A percentile compares a stretch with the other conserved stretches of the same genome.
These are phyloP conservation scores for Torymus texanus DNA, from an alignment of 2,888 invertebrate genomes.

Conservation along the genomic window DNA sequence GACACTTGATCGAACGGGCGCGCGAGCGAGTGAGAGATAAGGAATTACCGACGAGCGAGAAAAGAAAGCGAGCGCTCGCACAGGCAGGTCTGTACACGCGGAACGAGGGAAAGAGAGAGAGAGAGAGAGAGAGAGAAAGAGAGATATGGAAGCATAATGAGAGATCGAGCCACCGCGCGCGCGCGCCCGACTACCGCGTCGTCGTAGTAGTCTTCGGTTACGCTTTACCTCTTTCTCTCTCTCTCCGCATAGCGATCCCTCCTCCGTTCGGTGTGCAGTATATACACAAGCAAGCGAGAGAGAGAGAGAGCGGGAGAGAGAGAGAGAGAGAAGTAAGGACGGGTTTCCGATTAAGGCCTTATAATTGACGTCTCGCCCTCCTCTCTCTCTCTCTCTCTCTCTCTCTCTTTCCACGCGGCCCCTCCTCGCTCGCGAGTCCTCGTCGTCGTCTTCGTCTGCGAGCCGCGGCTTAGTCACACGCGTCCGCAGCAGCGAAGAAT, in stretches of 20 bases:
- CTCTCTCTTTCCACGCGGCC: constrained; percentile 46
- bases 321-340: constrained; percentile 71
- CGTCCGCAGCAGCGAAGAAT: constrained; percentile 63
- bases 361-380: constrained; percentile 73
- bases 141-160: constrained; percentile 41
- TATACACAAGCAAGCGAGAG: constrained; percentile 63
- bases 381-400: constrained; percentile 52
- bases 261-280: constrained; percentile 52
- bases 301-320: no score
- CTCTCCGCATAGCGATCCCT: constrained; percentile 49
- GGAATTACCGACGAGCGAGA: neutral
- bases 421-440: constrained; percentile 12
- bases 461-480: constrained; percentile 68
- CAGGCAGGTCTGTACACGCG: no score
- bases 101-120: constrained; percentile 42
- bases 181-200: constrained; percentile 13
- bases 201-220: constrained; percentile 20
- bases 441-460: neutral
- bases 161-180: constrained; percentile 15
- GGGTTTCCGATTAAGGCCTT: constrained; percentile 74
- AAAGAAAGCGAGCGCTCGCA: no score
- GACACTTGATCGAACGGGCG: neutral
- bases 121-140: constrained; percentile 43
- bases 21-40: neutral
- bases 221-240: constrained; percentile 29